Conservation (phyloP, 1,140 invertebrate genomes). For the Drosophila saltans region DNA sequence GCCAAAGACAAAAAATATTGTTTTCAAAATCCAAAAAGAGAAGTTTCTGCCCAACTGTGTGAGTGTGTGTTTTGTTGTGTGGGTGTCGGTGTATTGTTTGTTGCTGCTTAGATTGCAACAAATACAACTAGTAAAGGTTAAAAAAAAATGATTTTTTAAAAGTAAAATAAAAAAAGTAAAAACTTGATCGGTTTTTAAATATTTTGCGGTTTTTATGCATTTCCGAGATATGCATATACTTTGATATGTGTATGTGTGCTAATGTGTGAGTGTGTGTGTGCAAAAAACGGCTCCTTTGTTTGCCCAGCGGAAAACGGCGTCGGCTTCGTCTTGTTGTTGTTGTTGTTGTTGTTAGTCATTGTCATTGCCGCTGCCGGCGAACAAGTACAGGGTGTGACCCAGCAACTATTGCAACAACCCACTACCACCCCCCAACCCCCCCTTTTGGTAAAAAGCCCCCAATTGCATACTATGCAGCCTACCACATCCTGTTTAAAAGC, state of each 20-base stretch:
- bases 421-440: background rate
- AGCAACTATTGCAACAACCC: constrained; percentile 20
- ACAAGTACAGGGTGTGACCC: constrained; percentile 69
- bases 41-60: constrained; percentile 27
- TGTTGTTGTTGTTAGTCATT: constrained; percentile 53
- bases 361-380: constrained; percentile 65
- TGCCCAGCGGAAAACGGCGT: constrained; percentile 66
- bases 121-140: constrained; percentile 11
- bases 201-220: constrained; percentile 33
- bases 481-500: constrained; percentile 41
- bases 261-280: constrained; percentile 35
- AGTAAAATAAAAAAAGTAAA: constrained; percentile 5
- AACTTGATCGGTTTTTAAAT: background rate
- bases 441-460: constrained; percentile 14
- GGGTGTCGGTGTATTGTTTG: constrained; percentile 17
- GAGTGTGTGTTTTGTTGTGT: constrained; percentile 30
- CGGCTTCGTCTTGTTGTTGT: constrained; percentile 55
- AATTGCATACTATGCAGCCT: constrained; percentile 30
- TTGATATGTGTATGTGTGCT: constrained; percentile 34
- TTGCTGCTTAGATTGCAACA: constrained; percentile 15
- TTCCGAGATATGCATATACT: constrained; percentile 18
- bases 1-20: constrained; percentile 29
- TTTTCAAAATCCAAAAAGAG: constrained; percentile 14
- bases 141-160: constrained; percentile 30
- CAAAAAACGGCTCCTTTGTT: constrained; percentile 77